Evolutionary conservation across 1,140 invertebrate species (phyloP).

Genomic region (Sitodiplosis mosellana): DNA sequence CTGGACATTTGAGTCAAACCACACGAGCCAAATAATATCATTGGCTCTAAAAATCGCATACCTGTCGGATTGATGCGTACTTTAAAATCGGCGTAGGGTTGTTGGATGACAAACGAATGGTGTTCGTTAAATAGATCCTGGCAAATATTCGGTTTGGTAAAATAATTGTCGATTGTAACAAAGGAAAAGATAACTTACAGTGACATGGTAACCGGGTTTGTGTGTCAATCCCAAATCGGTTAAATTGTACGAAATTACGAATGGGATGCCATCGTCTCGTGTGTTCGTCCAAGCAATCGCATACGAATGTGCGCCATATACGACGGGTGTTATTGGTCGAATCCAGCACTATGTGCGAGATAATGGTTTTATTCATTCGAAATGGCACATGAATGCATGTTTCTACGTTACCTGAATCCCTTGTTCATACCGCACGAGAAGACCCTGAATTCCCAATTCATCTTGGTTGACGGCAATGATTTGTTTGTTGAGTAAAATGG

Average conservation of each 20-base stretch:
- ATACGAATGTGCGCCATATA: slow-evolving; percentile 57
- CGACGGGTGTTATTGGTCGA: slow-evolving; percentile 62
- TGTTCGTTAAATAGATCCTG: neutral
- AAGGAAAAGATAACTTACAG: slow-evolving; percentile 16
- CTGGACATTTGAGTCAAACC: neutral
- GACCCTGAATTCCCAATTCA: slow-evolving; percentile 38
- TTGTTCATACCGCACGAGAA: slow-evolving; percentile 44
- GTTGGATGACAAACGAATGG: neutral
- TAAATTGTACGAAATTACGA: slow-evolving; percentile 32
- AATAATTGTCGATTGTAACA: neutral
- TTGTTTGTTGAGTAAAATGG: slow-evolving; percentile 50
- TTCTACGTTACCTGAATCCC: slow-evolving; percentile 47
- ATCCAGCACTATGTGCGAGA: slow-evolving; percentile 52
- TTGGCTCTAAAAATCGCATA: neutral
- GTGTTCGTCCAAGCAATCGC: slow-evolving; percentile 75
- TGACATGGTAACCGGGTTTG: slow-evolving; percentile 24
- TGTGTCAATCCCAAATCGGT: slow-evolving; percentile 29
- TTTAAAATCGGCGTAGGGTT: neutral
- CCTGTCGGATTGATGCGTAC: neutral
- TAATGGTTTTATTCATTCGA: neutral
- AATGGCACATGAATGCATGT: neutral
- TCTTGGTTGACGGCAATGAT: slow-evolving; percentile 75
- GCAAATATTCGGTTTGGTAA: neutral
- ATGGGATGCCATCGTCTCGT: slow-evolving; percentile 38
- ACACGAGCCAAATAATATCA: neutral